Evolutionary conservation across 2,113 vertebrate genomes (phyloP).

Genomic region (Galemys pyrenaicus): DNA sequence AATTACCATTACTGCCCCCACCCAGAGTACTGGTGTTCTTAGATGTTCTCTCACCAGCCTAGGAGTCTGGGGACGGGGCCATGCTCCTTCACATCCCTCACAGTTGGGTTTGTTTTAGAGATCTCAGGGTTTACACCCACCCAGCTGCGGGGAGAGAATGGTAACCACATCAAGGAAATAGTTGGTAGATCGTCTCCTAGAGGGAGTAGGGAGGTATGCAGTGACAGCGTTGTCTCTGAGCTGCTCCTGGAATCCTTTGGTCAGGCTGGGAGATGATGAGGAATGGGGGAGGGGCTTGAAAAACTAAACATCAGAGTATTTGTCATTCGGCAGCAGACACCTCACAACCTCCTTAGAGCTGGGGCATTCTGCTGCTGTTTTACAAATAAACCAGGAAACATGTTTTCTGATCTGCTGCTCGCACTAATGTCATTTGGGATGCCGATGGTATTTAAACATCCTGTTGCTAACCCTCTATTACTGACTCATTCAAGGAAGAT

Average conservation of each 20-base stretch:
- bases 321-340: too few species aligned
- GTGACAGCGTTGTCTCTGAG: not conserved
- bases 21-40: accelerated
- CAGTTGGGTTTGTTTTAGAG: not conserved
- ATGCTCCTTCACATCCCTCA: too few species aligned
- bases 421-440: not conserved
- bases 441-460: not conserved
- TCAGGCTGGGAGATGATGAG: not conserved
- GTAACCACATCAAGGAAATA: accelerated
- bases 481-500: not conserved
- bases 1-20: not conserved
- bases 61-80: not conserved
- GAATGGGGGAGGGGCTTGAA: not conserved
- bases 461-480: not conserved
- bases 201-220: too few species aligned
- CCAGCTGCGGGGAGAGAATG: not conserved
- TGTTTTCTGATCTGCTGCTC: not conserved
- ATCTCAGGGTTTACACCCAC: too few species aligned
- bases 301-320: not conserved
- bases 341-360: not conserved
- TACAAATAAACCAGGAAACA: not conserved
- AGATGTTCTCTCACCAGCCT: not conserved
- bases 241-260: not conserved
- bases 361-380: not conserved
- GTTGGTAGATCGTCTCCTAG: not conserved